These are phyloP conservation scores for Ambastaia sidthimunki DNA, from an alignment of 2,797 vertebrate species.

Conservation along the genomic window DNA sequence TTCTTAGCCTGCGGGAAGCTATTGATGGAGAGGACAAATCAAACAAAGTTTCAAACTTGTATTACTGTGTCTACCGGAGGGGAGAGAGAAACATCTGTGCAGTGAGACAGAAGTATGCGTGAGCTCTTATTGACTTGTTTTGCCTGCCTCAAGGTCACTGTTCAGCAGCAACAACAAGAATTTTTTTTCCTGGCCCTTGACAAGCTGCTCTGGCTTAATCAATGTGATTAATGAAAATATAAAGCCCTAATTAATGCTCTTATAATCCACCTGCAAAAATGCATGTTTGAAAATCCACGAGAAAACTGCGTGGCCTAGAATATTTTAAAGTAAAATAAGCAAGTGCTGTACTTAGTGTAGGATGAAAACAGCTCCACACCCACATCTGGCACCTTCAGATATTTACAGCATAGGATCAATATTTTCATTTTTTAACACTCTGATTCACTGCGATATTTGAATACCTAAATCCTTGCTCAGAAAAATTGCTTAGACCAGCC, in stretches of 20 bases:
- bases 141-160: constrained; percentile 57
- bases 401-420: not conserved
- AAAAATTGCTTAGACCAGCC: not conserved
- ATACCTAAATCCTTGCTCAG: not conserved
- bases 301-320: not conserved
- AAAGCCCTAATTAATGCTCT: not conserved
- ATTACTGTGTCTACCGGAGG: constrained; percentile 39
- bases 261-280: constrained; percentile 18
- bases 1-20: constrained; percentile 40
- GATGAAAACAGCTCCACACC: not conserved
- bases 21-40: constrained; percentile 50
- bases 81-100: constrained; percentile 41
- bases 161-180: constrained; percentile 30
- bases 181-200: constrained; percentile 15
- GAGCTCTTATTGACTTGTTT: constrained; percentile 61
- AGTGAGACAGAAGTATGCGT: constrained; percentile 44
- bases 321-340: not conserved
- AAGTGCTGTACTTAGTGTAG: not conserved
- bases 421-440: not conserved
- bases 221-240: constrained; percentile 30
- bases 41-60: constrained; percentile 43
- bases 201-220: constrained; percentile 33
- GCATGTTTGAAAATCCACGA: not conserved
- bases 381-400: not conserved
- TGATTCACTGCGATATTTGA: too few relatives aligned